Evolutionary conservation across 2,113 vertebrate genomes (phyloP).

Genomic region (Petrocephalus zakoni): DNA sequence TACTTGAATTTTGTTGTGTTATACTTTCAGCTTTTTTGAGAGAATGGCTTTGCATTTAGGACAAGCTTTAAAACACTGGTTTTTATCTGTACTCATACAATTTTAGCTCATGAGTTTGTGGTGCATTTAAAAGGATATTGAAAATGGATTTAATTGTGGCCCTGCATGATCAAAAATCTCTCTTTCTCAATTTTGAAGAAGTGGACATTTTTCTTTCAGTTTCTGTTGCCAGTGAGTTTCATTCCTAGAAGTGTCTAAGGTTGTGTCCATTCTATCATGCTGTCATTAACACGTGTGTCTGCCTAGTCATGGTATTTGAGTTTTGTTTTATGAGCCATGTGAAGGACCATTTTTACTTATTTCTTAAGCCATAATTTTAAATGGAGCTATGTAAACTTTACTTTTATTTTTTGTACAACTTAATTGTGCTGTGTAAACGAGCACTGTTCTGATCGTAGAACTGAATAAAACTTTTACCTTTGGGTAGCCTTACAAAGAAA

Average conservation of each 20-base stretch:
- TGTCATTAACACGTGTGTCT: neutral
- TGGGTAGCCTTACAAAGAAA: conserved; percentile 7
- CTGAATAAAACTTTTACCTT: conserved; percentile 13
- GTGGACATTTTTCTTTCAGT: neutral
- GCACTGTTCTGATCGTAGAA: conserved; percentile 6
- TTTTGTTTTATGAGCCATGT: neutral
- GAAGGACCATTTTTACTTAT: neutral
- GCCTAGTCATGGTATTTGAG: neutral
- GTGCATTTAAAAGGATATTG: neutral
- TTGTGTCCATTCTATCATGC: neutral
- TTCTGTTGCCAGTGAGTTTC: neutral
- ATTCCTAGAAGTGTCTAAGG: neutral
- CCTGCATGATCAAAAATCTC: neutral
- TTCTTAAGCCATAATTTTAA: conserved; percentile 6
- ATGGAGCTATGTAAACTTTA: neutral
- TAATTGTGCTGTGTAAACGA: conserved; percentile 6
- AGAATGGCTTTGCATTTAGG: neutral
- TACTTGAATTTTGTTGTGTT: neutral
- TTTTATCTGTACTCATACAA: neutral
- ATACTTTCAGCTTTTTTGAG: neutral
- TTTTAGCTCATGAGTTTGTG: neutral
- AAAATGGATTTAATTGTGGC: neutral
- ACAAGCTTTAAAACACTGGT: neutral
- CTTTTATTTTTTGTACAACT: neutral
- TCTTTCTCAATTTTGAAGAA: neutral